A percentile compares a stretch with the other conserved stretches of the same genome.
phyloP scores from a whole-genome alignment of 2,113 vertebrate species.

The Ia io region DNA sequence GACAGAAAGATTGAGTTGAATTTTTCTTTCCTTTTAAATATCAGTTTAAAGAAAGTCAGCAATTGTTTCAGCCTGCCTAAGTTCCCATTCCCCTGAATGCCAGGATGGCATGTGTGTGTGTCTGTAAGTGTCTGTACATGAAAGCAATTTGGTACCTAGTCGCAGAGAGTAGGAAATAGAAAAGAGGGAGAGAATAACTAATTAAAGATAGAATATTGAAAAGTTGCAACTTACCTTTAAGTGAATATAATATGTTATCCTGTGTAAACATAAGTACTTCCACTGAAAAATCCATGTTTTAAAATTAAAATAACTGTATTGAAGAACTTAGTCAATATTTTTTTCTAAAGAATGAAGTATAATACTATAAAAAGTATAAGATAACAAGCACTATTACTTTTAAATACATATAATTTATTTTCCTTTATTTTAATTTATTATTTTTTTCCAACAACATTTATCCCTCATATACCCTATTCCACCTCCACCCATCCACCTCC shows the following conservation, averaged over 20 bases:
- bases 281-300: not conserved
- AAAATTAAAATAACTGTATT: not conserved
- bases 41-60: not conserved
- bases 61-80: not conserved
- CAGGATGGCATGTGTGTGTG: not conserved
- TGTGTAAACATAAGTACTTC: not conserved
- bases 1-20: not conserved
- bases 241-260: not conserved
- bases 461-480: not conserved
- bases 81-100: not conserved
- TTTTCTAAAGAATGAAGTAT: not conserved
- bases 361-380: not conserved
- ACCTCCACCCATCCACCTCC: not conserved
- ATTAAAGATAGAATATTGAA: not conserved
- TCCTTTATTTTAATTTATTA: not conserved
- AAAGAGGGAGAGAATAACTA: not conserved
- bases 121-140: rapidly evolving
- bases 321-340: not conserved
- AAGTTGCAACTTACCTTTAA: not conserved
- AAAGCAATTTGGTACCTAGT: not conserved
- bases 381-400: not conserved
- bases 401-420: not conserved
- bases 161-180: not conserved
- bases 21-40: not conserved
- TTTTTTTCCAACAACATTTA: not conserved